Evolutionary conservation across 2,888 invertebrate genomes (phyloP).

Genomic region (Drosophila atripex): DNA sequence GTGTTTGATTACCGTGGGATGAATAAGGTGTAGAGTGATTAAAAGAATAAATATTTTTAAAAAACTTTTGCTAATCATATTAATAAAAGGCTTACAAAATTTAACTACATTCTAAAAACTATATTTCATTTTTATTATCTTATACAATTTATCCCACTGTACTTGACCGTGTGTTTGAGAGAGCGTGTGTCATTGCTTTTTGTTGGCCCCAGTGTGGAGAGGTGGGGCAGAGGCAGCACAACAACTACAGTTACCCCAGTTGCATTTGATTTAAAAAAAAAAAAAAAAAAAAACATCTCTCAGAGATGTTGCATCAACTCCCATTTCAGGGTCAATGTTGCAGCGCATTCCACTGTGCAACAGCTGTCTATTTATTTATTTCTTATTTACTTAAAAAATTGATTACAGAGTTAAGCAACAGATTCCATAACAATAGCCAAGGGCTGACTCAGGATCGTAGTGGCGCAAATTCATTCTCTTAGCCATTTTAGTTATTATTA

Average conservation of each 20-base stretch:
- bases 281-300: conserved; percentile 14
- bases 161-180: neutral
- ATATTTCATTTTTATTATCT: neutral
- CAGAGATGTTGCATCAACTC: conserved; percentile 8
- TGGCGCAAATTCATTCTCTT: too few species aligned
- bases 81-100: neutral
- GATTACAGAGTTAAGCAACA: neutral
- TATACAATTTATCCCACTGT: neutral
- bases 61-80: too few species aligned
- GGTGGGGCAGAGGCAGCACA: conserved; percentile 4
- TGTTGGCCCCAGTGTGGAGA: neutral
- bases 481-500: neutral
- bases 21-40: neutral
- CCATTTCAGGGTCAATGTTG: conserved; percentile 4
- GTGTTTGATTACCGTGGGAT: neutral
- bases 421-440: neutral
- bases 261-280: conserved; percentile 21
- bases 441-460: neutral
- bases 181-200: conserved; percentile 4
- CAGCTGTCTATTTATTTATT: neutral
- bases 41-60: neutral
- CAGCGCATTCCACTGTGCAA: neutral
- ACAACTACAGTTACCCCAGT: conserved; percentile 42
- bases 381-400: neutral
- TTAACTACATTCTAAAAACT: neutral